Evolutionary conservation across 1,140 invertebrate genomes (phyloP).

Genomic region (Sitophilus oryzae): DNA sequence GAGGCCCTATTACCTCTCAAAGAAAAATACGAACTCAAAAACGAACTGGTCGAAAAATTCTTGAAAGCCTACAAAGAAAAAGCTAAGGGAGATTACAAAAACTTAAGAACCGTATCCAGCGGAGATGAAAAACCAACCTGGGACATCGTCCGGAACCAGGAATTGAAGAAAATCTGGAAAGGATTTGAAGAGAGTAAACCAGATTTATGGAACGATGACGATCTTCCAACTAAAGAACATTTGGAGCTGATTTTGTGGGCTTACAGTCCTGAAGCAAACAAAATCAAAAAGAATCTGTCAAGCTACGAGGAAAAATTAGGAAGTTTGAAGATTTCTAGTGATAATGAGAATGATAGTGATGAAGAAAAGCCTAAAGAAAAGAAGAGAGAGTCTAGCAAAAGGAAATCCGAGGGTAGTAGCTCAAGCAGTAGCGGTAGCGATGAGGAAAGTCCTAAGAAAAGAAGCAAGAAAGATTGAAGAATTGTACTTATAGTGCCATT

Average conservation of each 20-base stretch:
- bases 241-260: conserved; percentile 58
- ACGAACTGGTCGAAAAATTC: conserved; percentile 45
- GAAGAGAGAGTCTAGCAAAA: conserved; percentile 23
- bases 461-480: conserved; percentile 26
- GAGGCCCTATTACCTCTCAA: conserved; percentile 39
- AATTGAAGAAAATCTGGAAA: conserved; percentile 51
- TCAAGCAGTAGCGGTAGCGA: conserved; percentile 21
- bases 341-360: conserved; percentile 22
- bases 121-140: conserved; percentile 51
- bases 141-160: conserved; percentile 58
- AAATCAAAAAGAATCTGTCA: conserved; percentile 44
- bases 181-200: conserved; percentile 46
- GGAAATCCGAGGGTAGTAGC: conserved; percentile 29
- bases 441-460: conserved; percentile 37
- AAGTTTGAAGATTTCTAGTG: conserved; percentile 18
- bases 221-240: conserved; percentile 55
- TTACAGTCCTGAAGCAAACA: conserved; percentile 54
- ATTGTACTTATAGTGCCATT: background rate
- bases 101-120: conserved; percentile 53
- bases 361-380: conserved; percentile 14
- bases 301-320: conserved; percentile 39
- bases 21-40: conserved; percentile 35
- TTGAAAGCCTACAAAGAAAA: conserved; percentile 48
- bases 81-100: conserved; percentile 59
- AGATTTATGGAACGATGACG: conserved; percentile 53